Base-by-base conservation (phyloP, 2,797 vertebrate species). In the Masticophis lateralis region DNA sequence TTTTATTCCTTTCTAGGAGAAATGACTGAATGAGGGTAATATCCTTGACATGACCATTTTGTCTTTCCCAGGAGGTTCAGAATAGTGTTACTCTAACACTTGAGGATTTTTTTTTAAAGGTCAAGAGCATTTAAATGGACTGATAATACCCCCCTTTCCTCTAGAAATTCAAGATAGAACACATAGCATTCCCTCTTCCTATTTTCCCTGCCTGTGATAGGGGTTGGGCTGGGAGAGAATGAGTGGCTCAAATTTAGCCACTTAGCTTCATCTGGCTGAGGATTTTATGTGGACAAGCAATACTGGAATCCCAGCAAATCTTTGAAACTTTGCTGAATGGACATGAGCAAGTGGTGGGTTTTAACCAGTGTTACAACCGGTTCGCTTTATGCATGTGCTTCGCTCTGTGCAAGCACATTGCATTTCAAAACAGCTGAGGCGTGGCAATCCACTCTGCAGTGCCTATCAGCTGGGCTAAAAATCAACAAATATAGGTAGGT, bases 101-200 rank as follows among this genome's bases (percentile, higher is more conserved):
- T 32, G 5, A 79, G 16, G 25, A 94, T 91, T 89, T 63, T 92
- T 92, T 95, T 95, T 59, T 3, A 2, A 32, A 79, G 32, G 3
- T 79, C 69, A 79, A 43, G 32, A 20, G 16, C n/a, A 37, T 74
- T 37, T 74, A 74, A 74, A 32, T 74, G 69, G n/a, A 20, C 32
- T 74, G 69, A 74, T 74, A 32, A 69, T 69, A 6, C 28, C 13
- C 13, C 13, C 12, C 25, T 32, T 69, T 32, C 5, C 14, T 32
- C 13, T 16, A 69, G 13, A 69, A 69, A 69, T 69, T 32, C n/a
- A 69, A 69, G n/a, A 69, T 16, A 69, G n/a, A 69, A 32, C 66
- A 69, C n/a, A 66, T n/a, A 66, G 28, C 63, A 63, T 28, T 63
- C 11, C 63, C 63, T 66, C 63, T 66, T 66, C 28, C 28, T 16